Evolutionary conservation across 2,797 vertebrate genomes (phyloP), one percentile per base, ranked within the genome.

Genomic region (Halcyon chelicuti): DNA sequence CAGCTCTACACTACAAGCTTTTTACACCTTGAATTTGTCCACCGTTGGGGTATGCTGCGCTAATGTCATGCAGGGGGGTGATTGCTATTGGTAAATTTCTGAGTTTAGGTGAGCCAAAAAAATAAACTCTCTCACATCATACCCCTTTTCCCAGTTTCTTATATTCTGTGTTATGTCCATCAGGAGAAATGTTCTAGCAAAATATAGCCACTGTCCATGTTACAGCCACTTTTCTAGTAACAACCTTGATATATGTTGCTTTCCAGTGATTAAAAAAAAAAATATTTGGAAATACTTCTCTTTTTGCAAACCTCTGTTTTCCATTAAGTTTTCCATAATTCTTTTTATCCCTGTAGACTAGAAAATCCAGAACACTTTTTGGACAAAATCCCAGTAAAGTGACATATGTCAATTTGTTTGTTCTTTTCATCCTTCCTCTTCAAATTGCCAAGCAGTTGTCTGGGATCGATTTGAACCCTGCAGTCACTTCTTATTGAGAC

Each of bases 351-450:
- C n/a, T 14, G 5, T 7, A 79, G 42, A 62, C 4, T 14, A 25
- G 57, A 76, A 91, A 88, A 88, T 19, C 35, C 21, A 65, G 12
- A 10, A 68, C 14, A 51, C 15, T 26, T 26, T 87, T 73, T 28
- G 22, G 37, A 63, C 31, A 73, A 75, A 81, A 14, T 60, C 44
- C 42, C 49, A 73, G 31, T 57, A 86, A 81, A 62, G 75, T 60
- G 68, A 62, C 1, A 2, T 47, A 39, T 26, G n/a, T 42, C 22
- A 35, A 37, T 94, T 93, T 88, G 11, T 26, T 90, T 63, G 15
- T 63, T 77, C 81, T 90, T 83, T 77, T 83, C 49, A 51, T 31
- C 33, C 35, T 81, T 86, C n/a, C 31, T 92, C 12, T 65, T 93
- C 58, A 51, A 51, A 51, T 51, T 51, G 49, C 49, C 49, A 51